Evolutionary conservation across 2,888 invertebrate genomes (phyloP), one percentile per base, ranked within the genome.

Genomic region (Nemapogon koenigi): DNA sequence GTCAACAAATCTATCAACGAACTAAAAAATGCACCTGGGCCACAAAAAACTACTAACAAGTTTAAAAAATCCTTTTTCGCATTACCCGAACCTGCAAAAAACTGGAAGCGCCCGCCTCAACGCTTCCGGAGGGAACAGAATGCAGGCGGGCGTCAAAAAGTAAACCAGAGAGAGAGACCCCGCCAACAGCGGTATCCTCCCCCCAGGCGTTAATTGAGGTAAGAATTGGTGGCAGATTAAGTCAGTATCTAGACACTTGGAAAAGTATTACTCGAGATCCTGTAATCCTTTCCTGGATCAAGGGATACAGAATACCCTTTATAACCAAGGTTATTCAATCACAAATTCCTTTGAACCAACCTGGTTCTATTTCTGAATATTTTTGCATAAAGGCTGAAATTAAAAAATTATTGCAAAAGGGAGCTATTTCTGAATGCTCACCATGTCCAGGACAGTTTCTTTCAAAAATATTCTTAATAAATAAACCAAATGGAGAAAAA

Each of bases 401-500:
- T 13, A 28, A 6, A 28, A 28, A 28, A 4, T 13, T 28, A 4
- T 28, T 28, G 11, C n/a, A 28, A 11, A 28, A 11, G 7, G 28
- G 28, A 13, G 28, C 28, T 4, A 28, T 28, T 11, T 8, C 7
- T n/a, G n/a, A 28, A 28, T 28, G 28, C 11, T 4, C 7, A 13
- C 7, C 28, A 11, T n/a, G 11, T 4, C 6, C n/a, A 16, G 29
- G 16, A 2, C 36, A 37, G 27, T 37, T 17, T 25, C 14, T 40
- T 16, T 40, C 40, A 6, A 29, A 16, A 17, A 30, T 25, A 30
- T 40, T 40, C 15, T 16, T 30, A 25, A 27, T 27, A 4, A 32
- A 36, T n/a, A 40, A 40, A 37, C 27, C 19, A 10, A 37, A 40
- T 27, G 37, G 37, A 16, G 32, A 35, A 18, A 16, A 27, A 16